Percentiles rank a stretch among this genome's conserved stretches.
Evolutionary conservation across 2,888 invertebrate genomes (phyloP).

Genomic region (Chaitophorus viminalis): DNA sequence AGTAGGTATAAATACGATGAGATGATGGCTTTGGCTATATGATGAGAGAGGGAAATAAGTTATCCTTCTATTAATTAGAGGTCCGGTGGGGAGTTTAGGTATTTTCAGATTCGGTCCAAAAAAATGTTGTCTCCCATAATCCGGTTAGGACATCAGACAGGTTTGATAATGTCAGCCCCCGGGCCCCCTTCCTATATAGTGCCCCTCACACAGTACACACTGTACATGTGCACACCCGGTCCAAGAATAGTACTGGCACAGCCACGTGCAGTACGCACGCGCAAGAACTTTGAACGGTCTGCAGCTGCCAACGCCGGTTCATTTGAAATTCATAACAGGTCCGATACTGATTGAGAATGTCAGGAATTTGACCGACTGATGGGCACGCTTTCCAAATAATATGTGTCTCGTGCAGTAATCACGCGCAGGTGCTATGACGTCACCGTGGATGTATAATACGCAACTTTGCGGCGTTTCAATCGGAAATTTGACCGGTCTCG

Average conservation of each 20-base stretch:
- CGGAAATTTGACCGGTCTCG: constrained; percentile 7
- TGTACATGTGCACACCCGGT: neutral
- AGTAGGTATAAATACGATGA: neutral
- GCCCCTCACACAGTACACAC: neutral
- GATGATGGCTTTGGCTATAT: neutral
- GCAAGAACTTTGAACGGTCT: constrained; percentile 16
- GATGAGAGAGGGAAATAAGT: constrained; percentile 21
- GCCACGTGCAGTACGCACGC: constrained; percentile 36
- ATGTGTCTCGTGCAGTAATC: constrained; percentile 17
- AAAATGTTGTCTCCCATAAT: constrained; percentile 58
- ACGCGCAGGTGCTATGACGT: constrained; percentile 35
- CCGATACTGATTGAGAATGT: constrained; percentile 53
- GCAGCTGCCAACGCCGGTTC: constrained; percentile 12
- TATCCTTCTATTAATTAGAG: constrained; percentile 45
- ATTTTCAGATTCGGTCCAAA: constrained; percentile 56
- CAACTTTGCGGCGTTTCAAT: neutral
- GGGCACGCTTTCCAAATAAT: constrained; percentile 60
- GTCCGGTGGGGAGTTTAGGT: constrained; percentile 38
- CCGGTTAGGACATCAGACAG: constrained; percentile 60
- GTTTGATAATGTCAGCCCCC: constrained; percentile 61
- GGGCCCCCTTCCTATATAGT: constrained; percentile 25
- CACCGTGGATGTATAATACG: constrained; percentile 1
- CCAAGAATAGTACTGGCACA: neutral
- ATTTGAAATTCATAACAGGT: constrained; percentile 61
- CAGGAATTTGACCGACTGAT: constrained; percentile 55